These are phyloP conservation scores for Montifringilla adamsi DNA, from an alignment of 2,113 vertebrate genomes.

Conservation along the genomic window DNA sequence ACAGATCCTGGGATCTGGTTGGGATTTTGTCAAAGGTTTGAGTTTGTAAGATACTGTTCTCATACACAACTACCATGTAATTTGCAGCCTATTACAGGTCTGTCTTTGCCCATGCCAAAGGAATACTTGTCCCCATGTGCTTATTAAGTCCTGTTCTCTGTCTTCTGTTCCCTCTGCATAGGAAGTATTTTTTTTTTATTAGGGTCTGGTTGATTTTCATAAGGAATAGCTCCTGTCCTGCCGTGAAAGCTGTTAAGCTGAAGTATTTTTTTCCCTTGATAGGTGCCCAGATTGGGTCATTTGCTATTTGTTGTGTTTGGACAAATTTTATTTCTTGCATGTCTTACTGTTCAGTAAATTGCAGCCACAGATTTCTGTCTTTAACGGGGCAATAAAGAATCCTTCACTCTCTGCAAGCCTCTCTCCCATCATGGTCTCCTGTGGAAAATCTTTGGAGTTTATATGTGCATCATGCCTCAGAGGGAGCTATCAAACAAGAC, in stretches of 20 bases:
- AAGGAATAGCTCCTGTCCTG: conserved; percentile 5
- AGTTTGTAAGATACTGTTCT: neutral
- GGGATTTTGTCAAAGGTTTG: neutral
- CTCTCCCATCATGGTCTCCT: neutral
- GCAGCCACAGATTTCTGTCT: conserved; percentile 28
- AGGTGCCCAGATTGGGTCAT: neutral
- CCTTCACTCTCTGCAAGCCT: neutral
- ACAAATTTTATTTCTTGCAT: conserved; percentile 51
- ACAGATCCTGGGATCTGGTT: neutral
- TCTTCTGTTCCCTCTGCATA: neutral
- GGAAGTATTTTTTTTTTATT: neutral
- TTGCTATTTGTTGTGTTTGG: conserved; percentile 40
- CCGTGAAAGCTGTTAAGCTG: neutral
- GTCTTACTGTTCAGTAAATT: conserved; percentile 43
- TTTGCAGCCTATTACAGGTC: neutral
- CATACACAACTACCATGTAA: neutral
- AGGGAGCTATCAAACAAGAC: conserved; percentile 29
- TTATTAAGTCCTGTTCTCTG: neutral
- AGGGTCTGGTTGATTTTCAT: conserved; percentile 2
- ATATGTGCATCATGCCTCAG: conserved; percentile 1
- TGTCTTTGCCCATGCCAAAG: neutral
- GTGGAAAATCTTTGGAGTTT: conserved; percentile 45
- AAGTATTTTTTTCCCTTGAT: conserved; percentile 14
- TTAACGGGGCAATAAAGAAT: conserved; percentile 47
- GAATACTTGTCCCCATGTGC: neutral